Base-by-base conservation (phyloP, 2,797 vertebrate genomes). In the Lagocephalus sceleratus region DNA sequence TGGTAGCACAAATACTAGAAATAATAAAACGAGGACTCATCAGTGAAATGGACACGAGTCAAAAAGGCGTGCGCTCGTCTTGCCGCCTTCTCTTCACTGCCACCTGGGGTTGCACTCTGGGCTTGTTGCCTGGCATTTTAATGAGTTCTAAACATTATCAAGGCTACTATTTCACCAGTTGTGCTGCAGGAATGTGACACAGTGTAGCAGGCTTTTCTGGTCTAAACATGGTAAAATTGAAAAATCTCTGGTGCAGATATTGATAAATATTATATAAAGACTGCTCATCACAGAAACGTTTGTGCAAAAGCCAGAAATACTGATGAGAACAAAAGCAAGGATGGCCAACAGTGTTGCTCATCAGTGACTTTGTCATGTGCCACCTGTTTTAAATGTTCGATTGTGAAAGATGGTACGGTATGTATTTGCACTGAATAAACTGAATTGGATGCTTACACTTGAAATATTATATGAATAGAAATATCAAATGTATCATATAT, bases 141-240 rank as follows among this genome's bases (percentile, higher is more conserved):
- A 87, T 86, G 72, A 73, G 75, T 84, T 82, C 57, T 67, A 76
- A 86, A 85, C 74, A 79, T 76, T 78, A 81, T 83, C 80, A 79
- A 76, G 66, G 65, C 61, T 66, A 79, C 70, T 80, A 79, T 82
- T 77, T 81, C 58, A 75, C 57, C 61, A 57, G 66, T 44, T 17
- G 60, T 76, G 73, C 78, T 60, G 56, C 53, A 67, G 66, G 56
- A 72, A 71, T 76, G 76, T 78, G 68, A 66, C 71, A 60, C 71
- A 62, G 66, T 58, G 79, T 60, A 66, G 76, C 65, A 65, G 78
- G 57, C 73, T 72, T 5, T 60, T 62, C 35, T 62, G 50, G 2
- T 15, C 20, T 17, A 10, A 57, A 56, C 50, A 29, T 11, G 10
- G 12, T 42, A 15, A 70, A 68, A 64, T 5, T 44, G 1, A 15